Percentiles rank a stretch among this genome's conserved stretches.
Evolutionary conservation across 2,113 vertebrate genomes (phyloP).

Genomic region (Cervus canadensis): DNA sequence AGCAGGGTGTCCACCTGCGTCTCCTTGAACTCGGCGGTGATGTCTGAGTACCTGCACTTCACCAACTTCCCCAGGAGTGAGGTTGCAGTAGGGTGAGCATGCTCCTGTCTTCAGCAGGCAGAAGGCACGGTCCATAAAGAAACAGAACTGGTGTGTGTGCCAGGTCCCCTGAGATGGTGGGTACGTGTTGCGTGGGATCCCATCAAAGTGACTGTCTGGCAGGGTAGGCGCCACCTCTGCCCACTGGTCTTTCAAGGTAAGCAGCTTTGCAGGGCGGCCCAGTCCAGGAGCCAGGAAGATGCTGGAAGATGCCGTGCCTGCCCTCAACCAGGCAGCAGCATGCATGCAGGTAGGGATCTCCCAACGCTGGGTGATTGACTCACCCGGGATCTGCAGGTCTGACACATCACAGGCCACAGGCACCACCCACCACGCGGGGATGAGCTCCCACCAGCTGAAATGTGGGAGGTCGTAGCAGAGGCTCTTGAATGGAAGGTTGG

Average conservation of each 20-base stretch:
- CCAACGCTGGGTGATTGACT: neutral
- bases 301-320: constrained; percentile 90
- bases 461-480: accelerated
- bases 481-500: neutral
- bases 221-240: constrained; percentile 90
- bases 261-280: constrained; percentile 95
- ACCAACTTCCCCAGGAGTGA: constrained; percentile 94
- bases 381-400: neutral
- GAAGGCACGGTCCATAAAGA: constrained; percentile 92
- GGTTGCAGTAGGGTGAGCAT: constrained; percentile 97
- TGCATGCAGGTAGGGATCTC: neutral
- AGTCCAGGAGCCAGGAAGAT: constrained; percentile 83
- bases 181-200: constrained; percentile 96
- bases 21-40: constrained; percentile 94
- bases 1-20: constrained; percentile 87
- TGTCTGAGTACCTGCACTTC: constrained; percentile 86
- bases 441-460: accelerated
- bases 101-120: constrained; percentile 88
- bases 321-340: constrained; percentile 85
- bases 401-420: neutral
- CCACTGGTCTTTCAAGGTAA: constrained; percentile 94
- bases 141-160: constrained; percentile 96
- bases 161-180: constrained; percentile 92
- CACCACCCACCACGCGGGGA: accelerated
- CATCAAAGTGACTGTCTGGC: constrained; percentile 91